A percentile compares a stretch with the other conserved stretches of the same genome.
Conservation (phyloP, 2,888 invertebrate species). For the Dryadula phaetusa region DNA sequence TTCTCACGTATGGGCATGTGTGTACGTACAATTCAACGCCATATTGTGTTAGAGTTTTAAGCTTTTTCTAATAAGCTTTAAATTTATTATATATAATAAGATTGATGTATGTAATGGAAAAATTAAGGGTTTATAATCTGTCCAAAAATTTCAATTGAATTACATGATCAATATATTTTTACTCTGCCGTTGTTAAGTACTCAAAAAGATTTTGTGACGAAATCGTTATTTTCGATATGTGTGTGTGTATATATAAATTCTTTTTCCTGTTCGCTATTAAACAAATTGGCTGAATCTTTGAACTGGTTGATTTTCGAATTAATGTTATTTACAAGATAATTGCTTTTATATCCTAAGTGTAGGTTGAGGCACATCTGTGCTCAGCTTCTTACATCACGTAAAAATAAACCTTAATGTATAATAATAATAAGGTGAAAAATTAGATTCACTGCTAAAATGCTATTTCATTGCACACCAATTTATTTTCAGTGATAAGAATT, state of each 20-base stretch:
- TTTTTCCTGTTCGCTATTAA: neutral
- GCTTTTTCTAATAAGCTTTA: constrained; percentile 27
- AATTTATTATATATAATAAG: constrained; percentile 21
- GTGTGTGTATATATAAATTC: neutral
- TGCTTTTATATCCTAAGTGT: constrained; percentile 22
- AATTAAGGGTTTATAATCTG: constrained; percentile 31
- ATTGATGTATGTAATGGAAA: constrained; percentile 1
- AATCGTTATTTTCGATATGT: neutral
- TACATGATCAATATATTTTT: constrained; percentile 4
- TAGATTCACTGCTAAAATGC: neutral
- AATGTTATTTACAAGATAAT: constrained; percentile 19
- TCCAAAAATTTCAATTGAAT: constrained; percentile 27
- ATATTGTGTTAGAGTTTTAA: constrained; percentile 51
- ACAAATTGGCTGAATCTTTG: neutral
- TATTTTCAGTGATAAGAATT: constrained; percentile 24
- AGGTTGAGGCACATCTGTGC: constrained; percentile 12
- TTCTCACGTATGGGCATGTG: constrained; percentile 29
- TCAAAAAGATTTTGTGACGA: neutral
- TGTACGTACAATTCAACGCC: constrained; percentile 63
- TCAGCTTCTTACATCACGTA: neutral
- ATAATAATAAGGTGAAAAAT: neutral
- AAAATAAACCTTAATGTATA: neutral
- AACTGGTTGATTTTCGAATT: constrained; percentile 6
- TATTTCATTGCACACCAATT: constrained; percentile 17
- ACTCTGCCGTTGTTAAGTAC: constrained; percentile 24